A percentile compares a stretch with the other conserved stretches of the same genome.
Evolutionary conservation across 2,113 vertebrate species (phyloP).

Genomic region (Petrocephalus zakoni): DNA sequence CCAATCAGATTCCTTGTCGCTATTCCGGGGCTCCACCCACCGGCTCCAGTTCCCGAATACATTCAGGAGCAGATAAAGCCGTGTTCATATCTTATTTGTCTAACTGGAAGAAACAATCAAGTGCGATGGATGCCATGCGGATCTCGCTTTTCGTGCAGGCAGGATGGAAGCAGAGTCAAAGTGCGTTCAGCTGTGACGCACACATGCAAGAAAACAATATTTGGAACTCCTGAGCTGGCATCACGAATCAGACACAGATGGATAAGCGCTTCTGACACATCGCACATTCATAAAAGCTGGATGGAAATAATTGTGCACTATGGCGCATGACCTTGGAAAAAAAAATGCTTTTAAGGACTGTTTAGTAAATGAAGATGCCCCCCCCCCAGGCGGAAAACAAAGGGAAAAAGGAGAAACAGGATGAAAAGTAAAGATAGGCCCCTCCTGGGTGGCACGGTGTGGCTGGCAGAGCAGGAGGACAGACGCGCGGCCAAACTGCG

Average conservation of each 20-base stretch:
- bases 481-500: constrained; percentile 16
- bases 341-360: neutral
- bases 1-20: neutral
- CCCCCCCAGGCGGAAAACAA: constrained; percentile 22
- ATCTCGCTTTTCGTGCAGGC: neutral
- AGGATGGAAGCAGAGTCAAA: constrained; percentile 4
- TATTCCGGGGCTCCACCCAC: neutral
- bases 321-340: neutral
- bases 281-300: neutral
- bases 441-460: constrained; percentile 19
- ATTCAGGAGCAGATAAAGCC: neutral
- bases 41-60: neutral
- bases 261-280: constrained; percentile 5
- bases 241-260: neutral
- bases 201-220: neutral
- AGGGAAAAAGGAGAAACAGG: constrained; percentile 18
- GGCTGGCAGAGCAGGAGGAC: constrained; percentile 19
- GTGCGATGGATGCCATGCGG: neutral
- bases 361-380: constrained; percentile 8
- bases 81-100: constrained; percentile 14
- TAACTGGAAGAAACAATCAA: constrained; percentile 14
- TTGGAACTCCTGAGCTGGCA: constrained; percentile 1
- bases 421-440: constrained; percentile 30
- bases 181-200: constrained; percentile 10
- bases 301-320: neutral